Evolutionary conservation across 2,113 vertebrate genomes (phyloP), one percentile per base, ranked within the genome.

Genomic region (Rissa tridactyla): DNA sequence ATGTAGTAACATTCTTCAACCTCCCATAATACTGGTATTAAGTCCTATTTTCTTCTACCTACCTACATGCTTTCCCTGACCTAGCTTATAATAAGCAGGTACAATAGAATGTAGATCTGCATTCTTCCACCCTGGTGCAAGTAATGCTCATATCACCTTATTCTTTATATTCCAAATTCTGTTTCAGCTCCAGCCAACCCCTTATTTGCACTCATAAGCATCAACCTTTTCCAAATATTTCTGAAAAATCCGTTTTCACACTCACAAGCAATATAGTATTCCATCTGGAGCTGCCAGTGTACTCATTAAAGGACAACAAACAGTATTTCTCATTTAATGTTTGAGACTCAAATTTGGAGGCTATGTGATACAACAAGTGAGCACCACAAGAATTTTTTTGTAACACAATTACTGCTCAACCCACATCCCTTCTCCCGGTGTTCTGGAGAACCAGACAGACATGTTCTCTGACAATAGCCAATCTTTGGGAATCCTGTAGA

Each of bases 381-480:
- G 27, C 6, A 55, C 15, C 8, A 34, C 36, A 10, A 82, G 23
- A 44, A 51, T 4, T 34, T 47, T 73, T 75, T 49, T 51, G 20
- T 34, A 71, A 30, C 2, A 16, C 0, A 1, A 42, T 20, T 75
- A 73, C 34, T 40, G 11, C 13, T 65, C 44, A 52, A 19, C 17
- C 13, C 4, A 3, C 15, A 47, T 30, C 13, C 9, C 13, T 68
- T 52, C 15, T 60, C 14, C 40, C 2, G 1, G 27, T 0, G 0
- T 60, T 60, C n/a, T 46, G 42, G 29, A 73, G 29, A 87, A 47
- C 10, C 34, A 82, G 42, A 25, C 3, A 82, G 44, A 54, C 12
- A 38, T 4, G n/a, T 65, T 68, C 4, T 2, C 15, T 55, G 38
- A 66, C 5, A 21, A 40, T 23, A 71, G 36, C 3, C 64, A 62